Base-by-base conservation (phyloP, 2,888 invertebrate species). In the Charanyca ferruginea region DNA sequence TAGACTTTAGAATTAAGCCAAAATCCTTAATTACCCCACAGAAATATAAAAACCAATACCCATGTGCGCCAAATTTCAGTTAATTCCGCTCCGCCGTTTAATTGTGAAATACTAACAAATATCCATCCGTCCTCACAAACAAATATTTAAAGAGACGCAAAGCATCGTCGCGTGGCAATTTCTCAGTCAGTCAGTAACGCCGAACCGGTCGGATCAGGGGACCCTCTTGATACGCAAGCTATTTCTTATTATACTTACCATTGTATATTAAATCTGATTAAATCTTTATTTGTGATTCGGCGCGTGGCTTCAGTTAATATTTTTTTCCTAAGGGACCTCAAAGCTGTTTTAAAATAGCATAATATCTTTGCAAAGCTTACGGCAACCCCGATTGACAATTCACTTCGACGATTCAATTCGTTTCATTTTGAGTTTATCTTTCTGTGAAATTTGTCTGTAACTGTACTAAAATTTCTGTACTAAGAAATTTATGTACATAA, bases 141-240 rank as follows among this genome's bases (percentile, higher is more conserved):
- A 38, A 16, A 16, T 16, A 16, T 38, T 16, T 9, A 32, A 1
- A 32, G 32, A 51, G 52, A 73, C 80, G 77, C 79, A 81, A 75
- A 83, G 79, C 61, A 66, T 51, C 74, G 80, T 82, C 86, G 84
- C 80, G 83, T 75, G 83, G 83, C 84, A 84, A 89, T 90, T 89
- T 88, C 85, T 87, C 88, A 87, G 89, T 91, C 90, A n/a, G n/a
- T n/a, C n/a, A n/a, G n/a, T 87, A 84, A 72, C 85, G 87, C 85
- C 73, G 75, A 85, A 89, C 85, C 87, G 87, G 88, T 87, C 80
- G 58, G 64, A 73, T 79, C 77, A 74, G 71, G 75, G 76, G 77
- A 83, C 84, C 85, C 83, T 83, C 79, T 70, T 70, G 48, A 75
- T 78, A 77, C 60, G 71, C 73, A 68, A 67, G 53, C 25, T 25